phyloP scores from a whole-genome alignment of 2,797 vertebrate genomes.

The Hapalemur alaotrensis region DNA sequence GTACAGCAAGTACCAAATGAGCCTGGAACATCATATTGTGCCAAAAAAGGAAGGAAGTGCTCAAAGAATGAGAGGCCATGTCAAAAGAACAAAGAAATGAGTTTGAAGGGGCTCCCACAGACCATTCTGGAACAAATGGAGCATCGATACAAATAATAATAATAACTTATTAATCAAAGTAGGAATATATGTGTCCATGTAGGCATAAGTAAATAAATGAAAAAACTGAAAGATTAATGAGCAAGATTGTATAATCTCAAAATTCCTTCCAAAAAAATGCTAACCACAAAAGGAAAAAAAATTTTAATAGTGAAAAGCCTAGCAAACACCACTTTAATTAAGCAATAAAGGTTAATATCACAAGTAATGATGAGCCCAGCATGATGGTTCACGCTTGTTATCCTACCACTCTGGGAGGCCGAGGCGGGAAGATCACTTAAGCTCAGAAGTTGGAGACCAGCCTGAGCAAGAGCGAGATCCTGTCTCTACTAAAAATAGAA shows the following conservation, averaged over 20 bases:
- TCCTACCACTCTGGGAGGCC: too few species aligned
- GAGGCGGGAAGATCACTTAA: too few species aligned
- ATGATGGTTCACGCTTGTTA: too few species aligned
- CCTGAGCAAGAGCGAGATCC: too few species aligned
- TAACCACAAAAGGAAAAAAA: slow-evolving; percentile 25
- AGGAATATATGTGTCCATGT: not conserved
- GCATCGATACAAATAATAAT: not conserved
- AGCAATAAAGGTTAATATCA: slow-evolving; percentile 26
- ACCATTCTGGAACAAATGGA: not conserved
- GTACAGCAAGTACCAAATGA: not conserved
- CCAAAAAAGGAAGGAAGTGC: not conserved
- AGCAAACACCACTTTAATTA: not conserved
- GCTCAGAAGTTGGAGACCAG: too few species aligned
- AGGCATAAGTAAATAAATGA: not conserved
- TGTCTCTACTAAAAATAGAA: too few species aligned
- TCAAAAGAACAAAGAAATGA: not conserved
- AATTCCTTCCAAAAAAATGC: not conserved
- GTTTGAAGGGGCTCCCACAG: not conserved
- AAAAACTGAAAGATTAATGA: not conserved
- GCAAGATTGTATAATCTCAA: not conserved
- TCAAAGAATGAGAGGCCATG: not conserved
- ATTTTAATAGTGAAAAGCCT: not conserved
- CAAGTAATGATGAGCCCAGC: not conserved
- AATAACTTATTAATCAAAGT: not conserved
- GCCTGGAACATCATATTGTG: not conserved